Evolutionary conservation across 2,888 invertebrate species (phyloP).

Genomic region (Phoenoteleia sp.): DNA sequence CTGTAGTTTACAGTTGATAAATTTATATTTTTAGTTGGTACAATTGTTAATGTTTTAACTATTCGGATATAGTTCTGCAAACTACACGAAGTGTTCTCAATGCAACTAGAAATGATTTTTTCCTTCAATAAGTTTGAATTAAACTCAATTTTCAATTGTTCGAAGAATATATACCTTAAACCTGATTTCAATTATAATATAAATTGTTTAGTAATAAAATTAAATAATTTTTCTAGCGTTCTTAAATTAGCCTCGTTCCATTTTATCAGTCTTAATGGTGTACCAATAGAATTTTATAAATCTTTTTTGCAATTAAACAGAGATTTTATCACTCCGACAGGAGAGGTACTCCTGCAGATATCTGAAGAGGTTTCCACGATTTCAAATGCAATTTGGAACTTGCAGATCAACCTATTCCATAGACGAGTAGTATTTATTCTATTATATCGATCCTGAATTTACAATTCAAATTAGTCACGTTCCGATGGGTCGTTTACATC

Average conservation of each 20-base stretch:
- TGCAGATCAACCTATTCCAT: constrained; percentile 63
- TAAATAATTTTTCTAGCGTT: background rate
- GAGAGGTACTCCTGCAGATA: constrained; percentile 20
- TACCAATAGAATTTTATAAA: background rate
- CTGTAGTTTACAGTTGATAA: no score
- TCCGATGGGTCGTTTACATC: constrained; percentile 67
- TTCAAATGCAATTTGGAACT: constrained; percentile 67
- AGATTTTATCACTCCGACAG: background rate
- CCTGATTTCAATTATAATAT: no score
- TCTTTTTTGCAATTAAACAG: constrained; percentile 19
- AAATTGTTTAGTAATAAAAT: no score
- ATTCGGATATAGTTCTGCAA: no score
- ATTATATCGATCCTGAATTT: constrained; percentile 67
- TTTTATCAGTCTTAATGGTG: background rate
- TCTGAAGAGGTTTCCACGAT: no score
- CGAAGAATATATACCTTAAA: no score
- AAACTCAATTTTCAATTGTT: no score
- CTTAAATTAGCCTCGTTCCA: background rate
- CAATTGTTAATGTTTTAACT: no score
- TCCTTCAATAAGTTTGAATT: no score
- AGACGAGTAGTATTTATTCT: constrained; percentile 65
- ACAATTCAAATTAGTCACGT: constrained; percentile 66
- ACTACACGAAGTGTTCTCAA: no score
- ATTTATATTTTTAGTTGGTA: no score
- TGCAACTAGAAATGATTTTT: no score